Evolutionary conservation across 1,140 invertebrate genomes (phyloP), one percentile per base, ranked within the genome.

Genomic region (Acromyrmex echinatior): DNA sequence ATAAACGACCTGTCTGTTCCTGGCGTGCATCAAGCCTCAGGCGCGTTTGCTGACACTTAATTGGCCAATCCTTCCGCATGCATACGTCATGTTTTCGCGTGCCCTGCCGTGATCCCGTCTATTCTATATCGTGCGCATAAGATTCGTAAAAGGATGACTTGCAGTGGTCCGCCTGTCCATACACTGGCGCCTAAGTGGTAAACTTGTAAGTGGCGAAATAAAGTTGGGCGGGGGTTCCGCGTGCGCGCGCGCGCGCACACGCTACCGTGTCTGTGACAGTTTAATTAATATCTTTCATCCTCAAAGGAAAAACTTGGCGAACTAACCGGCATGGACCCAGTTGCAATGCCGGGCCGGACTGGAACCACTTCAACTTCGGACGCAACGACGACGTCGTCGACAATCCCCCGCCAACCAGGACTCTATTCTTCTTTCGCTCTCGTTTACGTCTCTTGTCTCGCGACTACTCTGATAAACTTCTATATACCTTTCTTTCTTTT

Each of bases 171-270:
- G 58, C 31, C 14, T 51, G 77, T 28, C 25, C 74, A 62, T 86
- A 58, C 53, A 14, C 7, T 35, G 18, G 28, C 81, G 65, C 85
- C 74, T 92, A 92, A 93, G 91, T 92, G 92, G 93, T 94, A 94
- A 94, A 95, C 94, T 95, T 95, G 94, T 95, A 94, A 95, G 94
- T 94, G 94, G 94, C 93, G 92, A 95, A 95, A 95, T 95, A 95
- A 94, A 95, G 94, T 95, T 95, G 58, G 68, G 80, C 45, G 88
- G 93, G 49, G 80, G 74, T 79, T 73, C 53, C 81, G 76, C 77
- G 78, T 53, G 65, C 78, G 49, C 77, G 79, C 66, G 79, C 79
- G 65, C 77, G 35, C 9, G 65, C 77, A 21, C 9, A 86, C 92
- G 31, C 31, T 91, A 91, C 91, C 93, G 92, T 95, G 94, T 92